Conservation (phyloP, 2,113 vertebrate genomes). For the Strix uralensis region DNA sequence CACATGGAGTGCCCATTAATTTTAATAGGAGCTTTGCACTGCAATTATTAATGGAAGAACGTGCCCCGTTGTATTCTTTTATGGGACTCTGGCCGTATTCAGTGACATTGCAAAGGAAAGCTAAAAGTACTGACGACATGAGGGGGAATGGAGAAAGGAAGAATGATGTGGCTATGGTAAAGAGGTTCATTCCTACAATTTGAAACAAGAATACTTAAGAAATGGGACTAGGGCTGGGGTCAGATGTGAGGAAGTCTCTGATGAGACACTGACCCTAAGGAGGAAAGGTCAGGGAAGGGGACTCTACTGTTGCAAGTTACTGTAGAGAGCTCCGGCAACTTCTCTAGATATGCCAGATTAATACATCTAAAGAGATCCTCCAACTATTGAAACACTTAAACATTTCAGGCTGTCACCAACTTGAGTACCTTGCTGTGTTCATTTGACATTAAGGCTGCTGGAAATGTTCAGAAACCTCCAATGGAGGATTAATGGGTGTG, state of each 20-base stretch:
- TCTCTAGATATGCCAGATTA: not conserved
- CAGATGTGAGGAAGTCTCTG: not conserved
- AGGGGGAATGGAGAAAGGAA: not conserved
- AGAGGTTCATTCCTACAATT: not conserved
- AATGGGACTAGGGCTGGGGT: not conserved
- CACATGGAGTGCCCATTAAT: constrained; percentile 64
- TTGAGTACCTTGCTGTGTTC: not conserved
- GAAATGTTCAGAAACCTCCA: not conserved
- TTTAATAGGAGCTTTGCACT: constrained; percentile 67
- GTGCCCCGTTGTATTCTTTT: not conserved
- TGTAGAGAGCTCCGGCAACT: not conserved
- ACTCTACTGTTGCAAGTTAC: not conserved
- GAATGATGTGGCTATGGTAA: not conserved
- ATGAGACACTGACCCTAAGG: not conserved
- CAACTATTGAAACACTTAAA: not conserved
- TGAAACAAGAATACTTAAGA: not conserved
- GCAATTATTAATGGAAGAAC: constrained; percentile 50
- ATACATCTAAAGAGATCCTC: not conserved
- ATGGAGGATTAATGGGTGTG: not conserved
- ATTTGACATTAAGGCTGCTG: not conserved
- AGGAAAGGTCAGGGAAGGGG: not conserved
- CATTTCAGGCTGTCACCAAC: not conserved
- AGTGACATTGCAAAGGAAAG: constrained; percentile 17
- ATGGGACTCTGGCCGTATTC: not conserved
- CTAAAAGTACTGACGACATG: not conserved